These are phyloP conservation scores for Hymenochirus boettgeri DNA, from an alignment of 2,113 vertebrate genomes.

Conservation along the genomic window DNA sequence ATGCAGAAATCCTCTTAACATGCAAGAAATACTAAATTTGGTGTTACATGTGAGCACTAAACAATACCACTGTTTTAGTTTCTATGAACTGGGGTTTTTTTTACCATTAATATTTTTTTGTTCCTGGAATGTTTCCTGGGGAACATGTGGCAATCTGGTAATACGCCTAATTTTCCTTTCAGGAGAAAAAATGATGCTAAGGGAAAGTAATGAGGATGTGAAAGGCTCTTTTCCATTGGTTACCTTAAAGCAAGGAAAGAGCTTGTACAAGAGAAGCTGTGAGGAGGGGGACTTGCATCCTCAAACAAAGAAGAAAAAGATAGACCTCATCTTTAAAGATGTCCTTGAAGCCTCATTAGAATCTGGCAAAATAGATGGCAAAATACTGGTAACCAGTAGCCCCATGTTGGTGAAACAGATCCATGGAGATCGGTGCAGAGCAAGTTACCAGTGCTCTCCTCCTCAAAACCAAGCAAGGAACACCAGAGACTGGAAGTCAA, in stretches of 20 bases:
- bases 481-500: conserved; percentile 61
- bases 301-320: conserved; percentile 90
- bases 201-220: conserved; percentile 63
- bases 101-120: conserved; percentile 7
- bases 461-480: conserved; percentile 53
- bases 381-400: conserved; percentile 60
- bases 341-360: conserved; percentile 85
- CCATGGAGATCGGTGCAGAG: conserved; percentile 51
- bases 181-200: conserved; percentile 68
- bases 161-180: conserved; percentile 68
- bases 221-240: conserved; percentile 65
- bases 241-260: conserved; percentile 68
- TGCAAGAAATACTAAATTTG: too few relatives aligned
- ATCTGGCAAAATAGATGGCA: conserved; percentile 62
- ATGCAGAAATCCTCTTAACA: too few relatives aligned
- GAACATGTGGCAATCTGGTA: conserved; percentile 45
- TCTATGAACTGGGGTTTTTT: too few relatives aligned
- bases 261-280: conserved; percentile 66
- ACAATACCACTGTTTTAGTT: too few relatives aligned
- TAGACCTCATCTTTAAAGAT: conserved; percentile 91
- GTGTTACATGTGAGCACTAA: too few relatives aligned
- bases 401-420: conserved; percentile 61
- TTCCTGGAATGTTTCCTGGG: neutral
- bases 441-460: conserved; percentile 46
- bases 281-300: conserved; percentile 75